Base-by-base conservation (phyloP, 2,888 invertebrate species). In the Noctua janthina region DNA sequence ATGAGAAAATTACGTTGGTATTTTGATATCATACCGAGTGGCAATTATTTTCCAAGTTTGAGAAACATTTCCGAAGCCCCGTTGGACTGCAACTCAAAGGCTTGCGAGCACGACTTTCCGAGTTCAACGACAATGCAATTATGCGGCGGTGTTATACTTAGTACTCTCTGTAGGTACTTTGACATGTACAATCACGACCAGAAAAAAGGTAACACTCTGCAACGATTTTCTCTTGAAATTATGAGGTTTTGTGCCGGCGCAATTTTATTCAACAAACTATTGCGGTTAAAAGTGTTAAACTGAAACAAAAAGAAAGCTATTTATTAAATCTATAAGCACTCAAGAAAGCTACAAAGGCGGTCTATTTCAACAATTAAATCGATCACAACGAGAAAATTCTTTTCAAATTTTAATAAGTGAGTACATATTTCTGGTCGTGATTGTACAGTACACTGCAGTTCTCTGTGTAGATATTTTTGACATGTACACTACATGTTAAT, bases 71-170 rank as follows among this genome's bases (percentile, higher is more conserved):
- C 70, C 67, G 59, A 88, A 89, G 82, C 84, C 78, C 89, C 90
- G 90, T 90, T 90, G 68, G 68, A 46, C 49, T 68, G 87, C 78
- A 82, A 72, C 79, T 86, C 88, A 83, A 81, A 86, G 78, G 76
- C 76, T 78, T 79, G 81, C 85, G 85, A 81, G 85, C 89, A 87
- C 90, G 90, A 88, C 86, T 82, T 85, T 79, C 76, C 71, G 79
- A 79, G 89, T 90, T 90, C 89, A 90, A 90, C 87, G 89, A 88
- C 89, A 89, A 90, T 89, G 90, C 89, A 88, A 90, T 90, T 87
- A 89, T 89, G 89, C 85, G 81, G 79, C 76, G 77, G 77, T 81
- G 78, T 81, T 83, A 85, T 85, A 88, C 79, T 79, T 78, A 81
- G 81, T 80, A 67, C 85, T 68, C 39, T 79, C 2, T 82, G 73